Evolutionary conservation across 2,797 vertebrate genomes (phyloP), one percentile per base, ranked within the genome.

Genomic region (Characodon lateralis): DNA sequence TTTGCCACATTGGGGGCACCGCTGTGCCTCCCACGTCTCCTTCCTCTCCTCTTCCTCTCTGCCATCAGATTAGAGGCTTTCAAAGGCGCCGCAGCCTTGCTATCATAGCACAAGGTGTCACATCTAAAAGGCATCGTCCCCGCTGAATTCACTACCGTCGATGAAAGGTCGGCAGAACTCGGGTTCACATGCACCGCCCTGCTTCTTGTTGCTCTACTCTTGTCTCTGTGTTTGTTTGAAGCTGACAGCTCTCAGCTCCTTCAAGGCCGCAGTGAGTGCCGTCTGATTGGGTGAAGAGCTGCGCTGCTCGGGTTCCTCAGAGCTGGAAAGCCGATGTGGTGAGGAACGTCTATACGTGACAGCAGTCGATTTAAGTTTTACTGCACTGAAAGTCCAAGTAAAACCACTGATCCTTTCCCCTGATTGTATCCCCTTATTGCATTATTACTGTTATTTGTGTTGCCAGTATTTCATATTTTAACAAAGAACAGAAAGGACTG

Each of bases 91-190:
- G 28, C 89, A 92, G 87, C 89, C 92, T 84, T 83, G 78, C 88
- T 89, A 72, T 83, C 87, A 90, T 85, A 91, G 89, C 83, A 59
- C 87, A 83, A 93, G 91, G 91, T 93, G 92, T 95, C 92, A 93
- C 87, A 89, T 88, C 78, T 92, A 87, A 94, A 93, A 92, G 90
- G 81, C 83, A n/a, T 55, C 71, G 72, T 89, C 88, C 90, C 93
- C 72, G 59, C 89, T 89, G 93, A 94, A 93, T 89, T 81, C 53
- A 82, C 85, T 69, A 79, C 9, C 75, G 35, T 74, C 73, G 85
- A 93, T 93, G 89, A 93, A 91, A 92, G 85, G 85, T 89, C 81
- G 82, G 87, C 87, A 90, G 85, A 92, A 89, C 83, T 83, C 50
- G 78, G 87, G 87, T 87, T 91, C 87, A 88, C 76, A 85, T 71